A percentile compares a stretch with the other conserved stretches of the same genome.
These are phyloP conservation scores for Meda fulgida DNA, from an alignment of 2,797 vertebrate genomes.

Conservation along the genomic window DNA sequence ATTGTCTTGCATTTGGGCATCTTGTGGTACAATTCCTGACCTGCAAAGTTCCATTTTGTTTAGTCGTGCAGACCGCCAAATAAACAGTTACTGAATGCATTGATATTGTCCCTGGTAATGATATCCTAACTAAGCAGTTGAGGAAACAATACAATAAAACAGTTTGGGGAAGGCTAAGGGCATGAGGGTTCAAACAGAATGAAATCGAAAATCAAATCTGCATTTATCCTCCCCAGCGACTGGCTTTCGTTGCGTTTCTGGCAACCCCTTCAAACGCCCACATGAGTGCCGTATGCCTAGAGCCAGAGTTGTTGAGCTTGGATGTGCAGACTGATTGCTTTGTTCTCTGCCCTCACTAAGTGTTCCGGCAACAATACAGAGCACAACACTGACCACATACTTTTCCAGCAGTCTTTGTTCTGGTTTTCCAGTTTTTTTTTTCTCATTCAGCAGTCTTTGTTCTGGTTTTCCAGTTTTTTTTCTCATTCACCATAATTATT, in stretches of 20 bases:
- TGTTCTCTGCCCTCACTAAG: constrained; percentile 26
- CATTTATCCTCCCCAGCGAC: constrained; percentile 24
- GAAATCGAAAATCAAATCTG: constrained; percentile 49
- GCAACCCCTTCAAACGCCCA: constrained; percentile 50
- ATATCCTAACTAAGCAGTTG: constrained; percentile 26
- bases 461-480: neutral
- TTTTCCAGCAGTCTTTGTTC: constrained; percentile 8
- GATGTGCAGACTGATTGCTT: constrained; percentile 55
- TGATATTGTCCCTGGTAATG: constrained; percentile 5
- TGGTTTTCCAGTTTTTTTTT: neutral
- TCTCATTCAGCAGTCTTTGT: neutral
- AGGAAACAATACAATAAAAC: constrained; percentile 39
- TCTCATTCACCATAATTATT: neutral
- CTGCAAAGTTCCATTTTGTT: constrained; percentile 13
- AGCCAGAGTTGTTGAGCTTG: constrained; percentile 39
- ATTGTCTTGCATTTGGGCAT: neutral
- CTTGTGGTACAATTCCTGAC: neutral
- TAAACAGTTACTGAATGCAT: constrained; percentile 25
- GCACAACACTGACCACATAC: neutral
- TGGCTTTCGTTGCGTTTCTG: constrained; percentile 12
- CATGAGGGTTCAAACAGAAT: constrained; percentile 17
- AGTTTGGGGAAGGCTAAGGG: constrained; percentile 2
- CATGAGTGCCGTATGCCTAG: constrained; percentile 46
- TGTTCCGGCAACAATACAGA: constrained; percentile 9
- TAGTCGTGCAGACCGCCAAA: constrained; percentile 7